Evolutionary conservation across 1,140 invertebrate species (phyloP).

Genomic region (Pararge aegeria): DNA sequence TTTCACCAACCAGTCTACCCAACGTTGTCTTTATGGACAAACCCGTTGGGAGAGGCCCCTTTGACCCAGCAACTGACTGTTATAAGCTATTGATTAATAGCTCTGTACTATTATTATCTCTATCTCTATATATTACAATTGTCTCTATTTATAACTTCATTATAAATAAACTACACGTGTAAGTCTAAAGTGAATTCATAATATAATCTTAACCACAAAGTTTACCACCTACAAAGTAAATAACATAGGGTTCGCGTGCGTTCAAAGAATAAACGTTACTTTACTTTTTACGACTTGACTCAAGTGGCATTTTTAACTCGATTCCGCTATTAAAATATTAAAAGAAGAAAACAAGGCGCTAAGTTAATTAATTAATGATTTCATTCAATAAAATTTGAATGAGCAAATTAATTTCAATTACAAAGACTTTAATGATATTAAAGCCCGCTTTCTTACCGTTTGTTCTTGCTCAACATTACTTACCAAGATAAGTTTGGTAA

Average conservation of each 20-base stretch:
- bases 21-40: too few relatives aligned
- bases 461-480: too few relatives aligned
- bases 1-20: too few relatives aligned
- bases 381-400: conserved; percentile 2
- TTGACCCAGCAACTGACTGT: too few relatives aligned
- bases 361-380: conserved; percentile 6
- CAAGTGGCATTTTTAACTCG: conserved; percentile 9
- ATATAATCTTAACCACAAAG: conserved; percentile 5
- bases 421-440: not conserved
- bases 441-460: not conserved
- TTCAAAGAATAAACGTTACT: conserved; percentile 1
- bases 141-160: not conserved
- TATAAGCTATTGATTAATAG: too few relatives aligned
- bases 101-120: too few relatives aligned
- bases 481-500: too few relatives aligned
- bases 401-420: not conserved
- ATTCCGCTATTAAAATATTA: conserved; percentile 1
- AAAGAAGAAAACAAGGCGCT: conserved; percentile 7
- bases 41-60: too few relatives aligned
- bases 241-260: conserved; percentile 1
- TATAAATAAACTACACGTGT: not conserved
- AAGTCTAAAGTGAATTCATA: not conserved
- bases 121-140: too few relatives aligned
- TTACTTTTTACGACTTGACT: conserved; percentile 2
- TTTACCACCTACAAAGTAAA: conserved; percentile 5